Conservation (phyloP, 2,797 vertebrate species). For the Okamejei kenojei region DNA sequence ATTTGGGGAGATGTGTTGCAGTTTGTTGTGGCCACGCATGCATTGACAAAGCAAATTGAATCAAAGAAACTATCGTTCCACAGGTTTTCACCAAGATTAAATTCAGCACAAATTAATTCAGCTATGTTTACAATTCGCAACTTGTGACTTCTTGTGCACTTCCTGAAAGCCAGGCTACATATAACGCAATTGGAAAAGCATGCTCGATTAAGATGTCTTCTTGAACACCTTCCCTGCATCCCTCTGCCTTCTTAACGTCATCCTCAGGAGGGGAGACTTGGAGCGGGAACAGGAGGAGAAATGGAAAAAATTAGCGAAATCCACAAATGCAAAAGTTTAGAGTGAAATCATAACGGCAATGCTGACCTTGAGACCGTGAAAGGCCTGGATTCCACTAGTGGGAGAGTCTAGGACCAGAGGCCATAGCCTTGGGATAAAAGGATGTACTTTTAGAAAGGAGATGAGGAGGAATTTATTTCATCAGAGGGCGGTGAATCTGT, state of each 20-base stretch:
- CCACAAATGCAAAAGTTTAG: background rate
- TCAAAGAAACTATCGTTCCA: background rate
- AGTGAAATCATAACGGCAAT: background rate
- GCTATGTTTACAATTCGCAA: background rate
- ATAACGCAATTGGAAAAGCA: background rate
- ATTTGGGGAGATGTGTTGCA: background rate
- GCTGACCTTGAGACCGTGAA: too few species aligned
- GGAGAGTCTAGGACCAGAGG: too few species aligned
- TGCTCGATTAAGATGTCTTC: background rate
- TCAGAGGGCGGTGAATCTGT: too few species aligned
- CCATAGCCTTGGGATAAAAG: too few species aligned
- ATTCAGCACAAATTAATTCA: constrained; percentile 26
- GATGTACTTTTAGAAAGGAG: too few species aligned
- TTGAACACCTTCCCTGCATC: background rate
- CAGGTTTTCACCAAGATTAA: background rate
- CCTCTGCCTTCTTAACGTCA: too few species aligned
- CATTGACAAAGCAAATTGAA: constrained; percentile 13
- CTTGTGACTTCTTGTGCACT: background rate
- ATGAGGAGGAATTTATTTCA: too few species aligned
- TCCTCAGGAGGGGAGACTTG: background rate
- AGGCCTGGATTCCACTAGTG: too few species aligned
- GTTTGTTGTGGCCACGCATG: background rate
- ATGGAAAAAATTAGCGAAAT: background rate
- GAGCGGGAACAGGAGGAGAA: background rate
- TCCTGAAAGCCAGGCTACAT: background rate